Percentiles rank a stretch among this genome's conserved stretches.
phyloP scores from a whole-genome alignment of 2,888 invertebrate species.

The Thymelicus sylvestris region DNA sequence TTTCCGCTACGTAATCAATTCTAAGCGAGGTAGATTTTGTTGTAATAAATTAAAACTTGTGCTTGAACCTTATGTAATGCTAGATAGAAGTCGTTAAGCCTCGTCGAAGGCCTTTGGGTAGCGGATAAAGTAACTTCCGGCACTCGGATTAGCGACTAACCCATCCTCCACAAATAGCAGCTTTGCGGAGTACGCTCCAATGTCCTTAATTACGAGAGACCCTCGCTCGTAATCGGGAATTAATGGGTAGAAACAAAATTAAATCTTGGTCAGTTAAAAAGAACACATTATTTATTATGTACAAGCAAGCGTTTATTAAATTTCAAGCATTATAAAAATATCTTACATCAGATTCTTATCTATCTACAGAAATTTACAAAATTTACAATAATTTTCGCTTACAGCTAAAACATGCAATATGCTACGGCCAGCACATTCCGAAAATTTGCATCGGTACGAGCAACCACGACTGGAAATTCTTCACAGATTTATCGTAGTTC shows the following conservation, averaged over 20 bases:
- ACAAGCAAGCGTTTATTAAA: conserved; percentile 34
- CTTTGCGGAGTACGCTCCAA: background rate
- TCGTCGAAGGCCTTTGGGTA: background rate
- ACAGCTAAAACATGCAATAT: conserved; percentile 37
- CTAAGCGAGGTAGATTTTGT: no score
- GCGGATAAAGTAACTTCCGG: background rate
- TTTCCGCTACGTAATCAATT: no score
- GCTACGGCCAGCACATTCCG: conserved; percentile 71
- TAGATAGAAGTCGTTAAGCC: background rate
- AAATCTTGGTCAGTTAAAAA: background rate
- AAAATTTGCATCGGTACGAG: conserved; percentile 59
- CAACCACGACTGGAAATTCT: conserved; percentile 69
- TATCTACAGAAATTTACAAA: conserved; percentile 35
- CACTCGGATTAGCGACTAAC: conserved; percentile 26
- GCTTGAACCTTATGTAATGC: background rate
- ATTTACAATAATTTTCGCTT: conserved; percentile 36
- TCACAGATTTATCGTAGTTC: conserved; percentile 60
- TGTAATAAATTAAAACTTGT: no score
- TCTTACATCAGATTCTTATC: conserved; percentile 13
- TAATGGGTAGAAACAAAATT: background rate
- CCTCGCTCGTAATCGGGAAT: background rate
- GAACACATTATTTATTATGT: background rate
- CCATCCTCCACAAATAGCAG: conserved; percentile 1
- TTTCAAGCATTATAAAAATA: conserved; percentile 35
- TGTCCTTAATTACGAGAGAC: background rate